Base-by-base conservation (phyloP, 2,888 invertebrate genomes). In the Drosophila suboccidentalis region DNA sequence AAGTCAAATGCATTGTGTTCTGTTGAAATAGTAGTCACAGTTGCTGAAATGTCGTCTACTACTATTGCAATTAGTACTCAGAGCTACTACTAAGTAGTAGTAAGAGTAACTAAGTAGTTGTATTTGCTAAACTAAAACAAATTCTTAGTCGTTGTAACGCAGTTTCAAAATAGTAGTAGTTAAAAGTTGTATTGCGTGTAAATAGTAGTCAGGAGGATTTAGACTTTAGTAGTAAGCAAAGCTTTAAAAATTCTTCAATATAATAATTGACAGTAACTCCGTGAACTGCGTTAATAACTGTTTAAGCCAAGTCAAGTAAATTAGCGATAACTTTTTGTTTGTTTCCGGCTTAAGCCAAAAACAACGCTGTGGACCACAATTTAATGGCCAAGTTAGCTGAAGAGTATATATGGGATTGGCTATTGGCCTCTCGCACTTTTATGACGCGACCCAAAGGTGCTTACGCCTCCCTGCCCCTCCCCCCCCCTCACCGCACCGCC, bases 261-360 rank as follows among this genome's bases (percentile, higher is more conserved):
- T 22, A 22, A 3, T n/a, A 26, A 26, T 46, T 46, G 26, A 46
- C 13, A 13, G 26, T 32, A 29, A 49, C 10, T 49, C 44, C 26
- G 32, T 49, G 19, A 26, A 38, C 9, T 15, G 13, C 39, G 34
- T 71, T 64, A 53, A 71, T 71, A 57, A 65, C 47, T 13, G 44
- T 54, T 71, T 58, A 58, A 71, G 71, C 34, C 49, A 38, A 3
- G 32, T 64, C 58, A 59, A 59, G 53, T 71, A 43, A 65, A 71
- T 71, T 44, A 22, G 8, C 29, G 32, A 59, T 71, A 47, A 65
- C 38, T 44, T 64, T 41, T 39, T 36, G n/a, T 39, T 36, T 17
- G 13, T 32, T 29, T 44, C 29, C 8, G 15, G 34, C n/a, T 49
- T 57, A 71, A 71, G 36, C 64, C 57, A 50, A 38, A 38, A 38